These are phyloP conservation scores for Antennarius maculatus DNA, from an alignment of 2,797 vertebrate species.

Conservation along the genomic window DNA sequence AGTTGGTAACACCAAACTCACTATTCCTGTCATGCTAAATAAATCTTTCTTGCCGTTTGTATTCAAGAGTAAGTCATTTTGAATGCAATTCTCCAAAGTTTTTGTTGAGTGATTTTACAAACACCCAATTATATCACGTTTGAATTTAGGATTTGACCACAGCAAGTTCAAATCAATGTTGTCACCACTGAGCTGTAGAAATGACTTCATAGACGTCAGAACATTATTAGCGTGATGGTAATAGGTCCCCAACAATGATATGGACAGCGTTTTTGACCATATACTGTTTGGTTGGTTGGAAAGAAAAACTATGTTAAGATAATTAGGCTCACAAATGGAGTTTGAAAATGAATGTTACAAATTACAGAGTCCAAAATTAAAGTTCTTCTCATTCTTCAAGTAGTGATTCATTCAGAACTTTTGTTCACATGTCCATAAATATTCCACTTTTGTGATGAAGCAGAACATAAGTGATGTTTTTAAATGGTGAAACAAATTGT, in stretches of 20 bases:
- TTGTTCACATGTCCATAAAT: slow-evolving; percentile 17
- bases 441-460: slow-evolving; percentile 33
- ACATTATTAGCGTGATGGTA: slow-evolving; percentile 7
- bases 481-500: slow-evolving; percentile 39
- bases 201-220: slow-evolving; percentile 32
- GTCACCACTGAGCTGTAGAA: slow-evolving; percentile 24
- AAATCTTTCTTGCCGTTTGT: not conserved
- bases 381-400: not conserved
- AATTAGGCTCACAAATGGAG: slow-evolving; percentile 12
- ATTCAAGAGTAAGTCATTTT: too few species aligned
- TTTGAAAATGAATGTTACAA: slow-evolving; percentile 7
- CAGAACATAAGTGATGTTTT: slow-evolving; percentile 33
- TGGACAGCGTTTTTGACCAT: slow-evolving; percentile 24
- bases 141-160: not conserved
- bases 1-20: not conserved
- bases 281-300: slow-evolving; percentile 30
- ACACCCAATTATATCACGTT: not conserved
- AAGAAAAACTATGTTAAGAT: slow-evolving; percentile 32
- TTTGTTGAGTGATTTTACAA: not conserved
- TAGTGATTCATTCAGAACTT: not conserved
- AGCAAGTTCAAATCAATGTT: slow-evolving; percentile 26
- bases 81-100: not conserved
- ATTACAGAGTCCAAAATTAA: not conserved
- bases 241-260: slow-evolving; percentile 16
- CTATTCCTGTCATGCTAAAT: not conserved